Evolutionary conservation across 1,140 invertebrate genomes (phyloP).

Genomic region (Bombus superbus): DNA sequence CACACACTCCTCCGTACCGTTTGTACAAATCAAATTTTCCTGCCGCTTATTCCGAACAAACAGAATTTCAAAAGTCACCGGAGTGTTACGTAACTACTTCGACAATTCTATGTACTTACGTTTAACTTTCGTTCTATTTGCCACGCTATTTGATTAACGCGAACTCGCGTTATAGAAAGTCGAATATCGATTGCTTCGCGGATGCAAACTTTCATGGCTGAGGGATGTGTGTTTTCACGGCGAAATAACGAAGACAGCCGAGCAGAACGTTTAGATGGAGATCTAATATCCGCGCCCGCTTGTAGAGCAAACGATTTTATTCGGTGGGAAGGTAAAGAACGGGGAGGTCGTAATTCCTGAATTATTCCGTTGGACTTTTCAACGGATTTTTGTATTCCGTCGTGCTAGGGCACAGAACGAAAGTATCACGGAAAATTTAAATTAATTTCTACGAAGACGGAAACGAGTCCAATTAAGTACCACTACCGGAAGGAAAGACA

Average conservation of each 20-base stretch:
- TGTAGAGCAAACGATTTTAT: background rate
- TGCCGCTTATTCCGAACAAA: conserved; percentile 13
- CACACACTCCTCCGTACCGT: background rate
- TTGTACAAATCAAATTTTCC: conserved; percentile 49
- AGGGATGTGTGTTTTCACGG: background rate
- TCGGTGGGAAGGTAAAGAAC: background rate
- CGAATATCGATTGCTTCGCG: background rate
- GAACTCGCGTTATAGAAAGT: background rate
- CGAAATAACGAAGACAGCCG: background rate
- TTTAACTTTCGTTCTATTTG: background rate
- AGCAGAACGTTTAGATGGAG: background rate
- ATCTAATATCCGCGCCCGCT: conserved; percentile 16
- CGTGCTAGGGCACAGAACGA: background rate
- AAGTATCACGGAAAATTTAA: conserved; percentile 48
- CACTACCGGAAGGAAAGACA: conserved; percentile 24
- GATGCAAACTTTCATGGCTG: background rate
- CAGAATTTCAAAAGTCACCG: conserved; percentile 16
- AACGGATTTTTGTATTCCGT: conserved; percentile 15
- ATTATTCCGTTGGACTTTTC: conserved; percentile 24
- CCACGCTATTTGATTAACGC: background rate
- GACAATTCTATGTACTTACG: background rate
- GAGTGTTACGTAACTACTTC: background rate
- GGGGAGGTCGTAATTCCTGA: background rate
- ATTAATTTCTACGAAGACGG: conserved; percentile 55
- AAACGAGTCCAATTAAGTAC: conserved; percentile 60